These are phyloP conservation scores for Cepaea hortensis DNA, from an alignment of 2,888 invertebrate species.

Conservation along the genomic window DNA sequence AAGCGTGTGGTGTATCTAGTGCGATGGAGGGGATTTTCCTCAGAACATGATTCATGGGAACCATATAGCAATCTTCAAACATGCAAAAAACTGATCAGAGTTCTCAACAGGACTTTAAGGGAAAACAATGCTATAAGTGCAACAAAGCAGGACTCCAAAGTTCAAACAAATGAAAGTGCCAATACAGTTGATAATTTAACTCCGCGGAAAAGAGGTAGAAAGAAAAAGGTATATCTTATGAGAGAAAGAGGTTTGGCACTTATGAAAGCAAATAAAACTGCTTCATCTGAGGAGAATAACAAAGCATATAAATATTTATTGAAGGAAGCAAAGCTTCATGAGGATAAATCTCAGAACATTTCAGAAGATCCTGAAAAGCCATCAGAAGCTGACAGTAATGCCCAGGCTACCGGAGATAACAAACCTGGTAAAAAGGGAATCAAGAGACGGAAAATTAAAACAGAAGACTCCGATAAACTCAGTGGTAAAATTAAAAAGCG, in stretches of 20 bases:
- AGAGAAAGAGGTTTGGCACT: constrained; percentile 32
- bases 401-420: neutral
- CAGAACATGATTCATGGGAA: constrained; percentile 71
- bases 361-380: neutral
- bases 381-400: neutral
- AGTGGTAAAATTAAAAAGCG: constrained; percentile 11
- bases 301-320: neutral
- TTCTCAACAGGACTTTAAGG: constrained; percentile 55
- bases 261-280: constrained; percentile 8
- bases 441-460: constrained; percentile 3
- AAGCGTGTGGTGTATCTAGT: constrained; percentile 62
- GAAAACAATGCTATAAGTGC: neutral
- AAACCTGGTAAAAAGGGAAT: constrained; percentile 3
- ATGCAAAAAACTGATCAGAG: constrained; percentile 57
- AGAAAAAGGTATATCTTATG: constrained; percentile 1
- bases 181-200: neutral
- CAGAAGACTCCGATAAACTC: constrained; percentile 5
- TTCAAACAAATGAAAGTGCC: neutral
- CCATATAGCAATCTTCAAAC: constrained; percentile 62
- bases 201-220: constrained; percentile 8
- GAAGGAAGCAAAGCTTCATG: neutral
- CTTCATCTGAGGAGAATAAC: constrained; percentile 6
- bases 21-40: constrained; percentile 67
- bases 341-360: neutral
- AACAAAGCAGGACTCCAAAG: constrained; percentile 28